Evolutionary conservation across 2,113 vertebrate species (phyloP).

Genomic region (Dromas ardeola): DNA sequence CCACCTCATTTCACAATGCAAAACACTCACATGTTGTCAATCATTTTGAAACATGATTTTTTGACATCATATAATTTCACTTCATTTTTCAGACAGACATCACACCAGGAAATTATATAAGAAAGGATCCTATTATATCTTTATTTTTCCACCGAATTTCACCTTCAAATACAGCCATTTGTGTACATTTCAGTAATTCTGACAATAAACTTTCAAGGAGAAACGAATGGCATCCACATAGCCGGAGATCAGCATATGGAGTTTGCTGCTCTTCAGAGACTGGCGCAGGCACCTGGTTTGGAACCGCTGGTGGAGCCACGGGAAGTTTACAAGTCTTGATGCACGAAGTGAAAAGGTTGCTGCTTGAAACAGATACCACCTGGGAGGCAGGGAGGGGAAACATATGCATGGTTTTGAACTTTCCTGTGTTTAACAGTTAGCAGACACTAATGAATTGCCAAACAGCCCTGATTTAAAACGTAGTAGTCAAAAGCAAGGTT

Average conservation of each 20-base stretch:
- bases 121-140: constrained; percentile 82
- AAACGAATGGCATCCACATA: constrained; percentile 30
- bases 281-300: constrained; percentile 40
- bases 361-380: constrained; percentile 76
- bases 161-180: constrained; percentile 76
- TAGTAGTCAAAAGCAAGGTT: constrained; percentile 64
- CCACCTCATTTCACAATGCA: constrained; percentile 84
- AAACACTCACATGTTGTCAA: constrained; percentile 83
- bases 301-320: constrained; percentile 56
- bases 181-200: constrained; percentile 75
- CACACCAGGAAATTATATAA: constrained; percentile 81
- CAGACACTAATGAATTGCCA: constrained; percentile 78
- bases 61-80: constrained; percentile 86
- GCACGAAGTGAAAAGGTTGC: constrained; percentile 76
- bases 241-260: constrained; percentile 38
- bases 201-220: constrained; percentile 74
- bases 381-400: constrained; percentile 75
- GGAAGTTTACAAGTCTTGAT: constrained; percentile 74
- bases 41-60: constrained; percentile 84
- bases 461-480: constrained; percentile 67
- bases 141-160: constrained; percentile 80
- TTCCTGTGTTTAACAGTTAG: constrained; percentile 74
- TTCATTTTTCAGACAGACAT: constrained; percentile 82
- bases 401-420: constrained; percentile 77
- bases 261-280: constrained; percentile 48